phyloP scores from a whole-genome alignment of 2,888 invertebrate species.

The Zygaena filipendulae region DNA sequence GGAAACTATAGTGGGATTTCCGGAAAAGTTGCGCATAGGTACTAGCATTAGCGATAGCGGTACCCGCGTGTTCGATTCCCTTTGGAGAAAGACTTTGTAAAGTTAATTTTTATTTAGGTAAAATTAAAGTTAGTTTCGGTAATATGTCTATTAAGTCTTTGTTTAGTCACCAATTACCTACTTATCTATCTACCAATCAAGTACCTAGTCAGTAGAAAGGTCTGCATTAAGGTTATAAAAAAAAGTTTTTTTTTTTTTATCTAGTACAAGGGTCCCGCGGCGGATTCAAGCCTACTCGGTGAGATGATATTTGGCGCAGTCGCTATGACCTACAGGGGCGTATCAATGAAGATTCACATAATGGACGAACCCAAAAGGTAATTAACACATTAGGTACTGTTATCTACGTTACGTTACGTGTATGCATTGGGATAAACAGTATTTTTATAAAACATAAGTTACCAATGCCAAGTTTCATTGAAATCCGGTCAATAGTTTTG shows the following conservation, averaged over 20 bases:
- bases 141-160: background rate
- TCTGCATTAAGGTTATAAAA: background rate
- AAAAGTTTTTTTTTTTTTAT: conserved; percentile 13
- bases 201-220: background rate
- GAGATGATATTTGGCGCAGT: conserved; percentile 95
- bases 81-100: too few species aligned
- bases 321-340: conserved; percentile 88
- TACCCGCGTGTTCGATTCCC: too few species aligned
- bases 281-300: conserved; percentile 80
- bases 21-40: too few species aligned
- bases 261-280: conserved; percentile 73
- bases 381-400: conserved; percentile 8
- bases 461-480: too few species aligned
- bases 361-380: conserved; percentile 66
- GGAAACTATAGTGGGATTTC: too few species aligned
- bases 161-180: background rate
- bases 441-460: too few species aligned
- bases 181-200: background rate
- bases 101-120: too few species aligned
- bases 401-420: background rate
- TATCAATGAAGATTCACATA: conserved; percentile 86
- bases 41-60: too few species aligned
- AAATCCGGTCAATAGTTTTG: too few species aligned
- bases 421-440: background rate
- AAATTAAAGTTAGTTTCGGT: background rate